These are phyloP conservation scores for Nyctibius bracteatus DNA, from an alignment of 2,113 vertebrate genomes.

Conservation along the genomic window DNA sequence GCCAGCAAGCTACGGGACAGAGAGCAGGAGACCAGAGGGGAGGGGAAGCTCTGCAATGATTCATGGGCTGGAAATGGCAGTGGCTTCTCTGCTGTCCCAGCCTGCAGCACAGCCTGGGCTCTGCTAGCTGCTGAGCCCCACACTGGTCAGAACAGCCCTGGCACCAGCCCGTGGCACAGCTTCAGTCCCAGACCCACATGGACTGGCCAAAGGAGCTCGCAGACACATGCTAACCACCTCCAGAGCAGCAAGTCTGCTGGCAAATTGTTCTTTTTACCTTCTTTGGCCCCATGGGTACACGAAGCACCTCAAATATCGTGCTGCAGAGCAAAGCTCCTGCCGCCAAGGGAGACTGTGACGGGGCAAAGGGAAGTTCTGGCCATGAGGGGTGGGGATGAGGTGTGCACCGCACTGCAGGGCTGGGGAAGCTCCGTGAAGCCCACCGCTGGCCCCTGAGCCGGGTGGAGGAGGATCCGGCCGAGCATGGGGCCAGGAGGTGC, in stretches of 20 bases:
- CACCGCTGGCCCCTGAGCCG: not conserved
- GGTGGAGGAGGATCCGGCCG: accelerated
- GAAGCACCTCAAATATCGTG: not conserved
- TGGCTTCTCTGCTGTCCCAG: not conserved
- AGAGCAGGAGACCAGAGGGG: not conserved
- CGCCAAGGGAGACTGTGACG: accelerated
- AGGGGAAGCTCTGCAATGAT: not conserved
- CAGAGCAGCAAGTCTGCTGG: not conserved
- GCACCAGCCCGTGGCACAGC: not conserved
- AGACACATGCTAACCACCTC: not conserved
- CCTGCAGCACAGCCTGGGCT: not conserved
- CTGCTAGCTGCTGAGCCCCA: not conserved
- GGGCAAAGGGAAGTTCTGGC: not conserved
- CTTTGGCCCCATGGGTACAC: not conserved
- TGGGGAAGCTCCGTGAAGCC: not conserved
- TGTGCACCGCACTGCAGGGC: accelerated
- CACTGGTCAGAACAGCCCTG: not conserved
- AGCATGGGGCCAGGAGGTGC: accelerated
- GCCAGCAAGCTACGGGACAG: not conserved
- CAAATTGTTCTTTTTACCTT: not conserved
- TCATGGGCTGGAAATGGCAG: not conserved
- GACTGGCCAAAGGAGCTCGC: not conserved
- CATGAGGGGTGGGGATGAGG: accelerated
- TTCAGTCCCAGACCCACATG: not conserved
- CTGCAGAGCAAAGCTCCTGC: not conserved